Evolutionary conservation across 1,140 invertebrate genomes (phyloP), one percentile per base, ranked within the genome.

Genomic region (Drosophila punjabiensis): DNA sequence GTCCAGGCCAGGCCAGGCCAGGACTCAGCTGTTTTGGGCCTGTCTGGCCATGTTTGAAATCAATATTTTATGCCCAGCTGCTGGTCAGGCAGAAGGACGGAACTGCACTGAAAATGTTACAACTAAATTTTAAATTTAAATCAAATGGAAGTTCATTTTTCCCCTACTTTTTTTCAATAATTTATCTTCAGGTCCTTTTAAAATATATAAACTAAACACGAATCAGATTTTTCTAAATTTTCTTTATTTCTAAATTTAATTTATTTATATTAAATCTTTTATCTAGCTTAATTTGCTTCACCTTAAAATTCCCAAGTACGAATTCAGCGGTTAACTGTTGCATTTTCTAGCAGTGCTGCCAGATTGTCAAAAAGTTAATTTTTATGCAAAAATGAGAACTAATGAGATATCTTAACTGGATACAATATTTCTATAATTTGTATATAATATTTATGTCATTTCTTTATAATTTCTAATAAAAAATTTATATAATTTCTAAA

Each of bases 1-100:
- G 50, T 32, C n/a, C 62, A 53, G 33, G 41, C 63, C 43, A 55
- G 70, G 84, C n/a, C 62, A 53, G 33, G 41, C 63, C 43, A 55
- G 70, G 84, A 43, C 66, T 76, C 76, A 67, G 60, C 75, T 74
- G 81, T 39, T 61, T 63, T 18, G 45, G 18, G 24, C 66, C 39
- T 75, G 56, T 59, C 58, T 79, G 61, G 79, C 71, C 65, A 58
- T 82, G 55, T 58, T 39, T 24, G 79, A 63, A 89, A 90, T 89
- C 86, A 89, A 89, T 89, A 89, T 89, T 89, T 89, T 76, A 85
- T 84, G 85, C 48, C 65, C 63, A 70, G 41, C 77, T 73, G 50
- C 67, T 75, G 77, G 77, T 60, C 78, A 62, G 67, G 50, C 71
- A 66, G 61, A 79, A 61, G 65, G 33, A 16, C n/a, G 35, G 1